A percentile compares a stretch with the other conserved stretches of the same genome.
Conservation (phyloP, 1,140 invertebrate genomes). For the Drosophila quadrilineata region DNA sequence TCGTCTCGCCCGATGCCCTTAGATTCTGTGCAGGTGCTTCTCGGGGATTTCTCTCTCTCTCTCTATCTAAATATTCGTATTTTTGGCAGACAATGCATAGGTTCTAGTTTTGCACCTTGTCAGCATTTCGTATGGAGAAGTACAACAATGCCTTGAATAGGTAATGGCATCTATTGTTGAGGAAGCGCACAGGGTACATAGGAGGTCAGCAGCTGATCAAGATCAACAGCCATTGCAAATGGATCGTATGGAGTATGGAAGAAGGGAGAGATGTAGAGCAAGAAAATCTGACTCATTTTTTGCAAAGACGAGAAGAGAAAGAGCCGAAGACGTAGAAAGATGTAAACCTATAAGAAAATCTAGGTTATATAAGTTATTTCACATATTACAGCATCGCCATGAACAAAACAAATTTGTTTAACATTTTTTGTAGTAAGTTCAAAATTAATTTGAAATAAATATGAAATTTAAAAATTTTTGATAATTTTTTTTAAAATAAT, state of each 20-base stretch:
- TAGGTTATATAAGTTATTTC: too few relatives aligned
- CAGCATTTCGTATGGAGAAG: slow-evolving; percentile 7
- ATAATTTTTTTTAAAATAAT: too few relatives aligned
- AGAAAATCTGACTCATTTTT: background rate
- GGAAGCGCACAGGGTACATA: slow-evolving; percentile 37
- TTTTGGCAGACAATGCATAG: slow-evolving; percentile 56
- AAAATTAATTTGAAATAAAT: too few relatives aligned
- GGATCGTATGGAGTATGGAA: slow-evolving; percentile 1
- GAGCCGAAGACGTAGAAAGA: too few relatives aligned
- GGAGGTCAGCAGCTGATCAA: slow-evolving; percentile 28
- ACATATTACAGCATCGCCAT: too few relatives aligned
- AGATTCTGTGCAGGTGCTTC: slow-evolving; percentile 61
- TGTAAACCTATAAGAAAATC: too few relatives aligned
- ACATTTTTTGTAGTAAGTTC: too few relatives aligned
- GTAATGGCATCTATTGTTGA: slow-evolving; percentile 29
- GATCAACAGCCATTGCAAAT: too few relatives aligned
- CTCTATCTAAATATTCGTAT: slow-evolving; percentile 10
- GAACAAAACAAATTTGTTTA: too few relatives aligned
- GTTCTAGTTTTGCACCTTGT: slow-evolving; percentile 81
- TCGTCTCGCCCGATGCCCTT: slow-evolving; percentile 9
- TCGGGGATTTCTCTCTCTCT: slow-evolving; percentile 7
- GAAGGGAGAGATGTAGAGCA: background rate
- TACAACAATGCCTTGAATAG: slow-evolving; percentile 34
- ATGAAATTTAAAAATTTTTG: too few relatives aligned
- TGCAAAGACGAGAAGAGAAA: too few relatives aligned